Percentiles rank a stretch among this genome's conserved stretches.
These are phyloP conservation scores for Ailuropoda melanoleuca DNA, from an alignment of 2,113 vertebrate species.

Conservation along the genomic window DNA sequence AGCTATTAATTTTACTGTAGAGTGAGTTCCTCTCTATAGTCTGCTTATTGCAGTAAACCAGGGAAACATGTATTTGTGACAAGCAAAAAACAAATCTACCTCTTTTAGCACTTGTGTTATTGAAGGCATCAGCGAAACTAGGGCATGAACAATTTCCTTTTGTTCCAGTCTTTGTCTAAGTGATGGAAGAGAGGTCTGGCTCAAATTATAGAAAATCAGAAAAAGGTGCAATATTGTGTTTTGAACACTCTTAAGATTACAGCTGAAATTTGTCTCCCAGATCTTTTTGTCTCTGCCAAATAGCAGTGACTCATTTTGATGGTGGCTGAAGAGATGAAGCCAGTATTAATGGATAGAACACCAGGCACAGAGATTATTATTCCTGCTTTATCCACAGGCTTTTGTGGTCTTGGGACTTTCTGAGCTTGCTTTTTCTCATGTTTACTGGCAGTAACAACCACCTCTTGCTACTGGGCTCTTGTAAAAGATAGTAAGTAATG, in stretches of 20 bases:
- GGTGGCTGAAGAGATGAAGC: background rate
- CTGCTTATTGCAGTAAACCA: background rate
- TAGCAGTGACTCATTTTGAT: conserved; percentile 55
- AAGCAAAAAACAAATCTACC: conserved; percentile 9
- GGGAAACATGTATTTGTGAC: background rate
- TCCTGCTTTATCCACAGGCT: background rate
- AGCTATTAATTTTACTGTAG: conserved; percentile 1
- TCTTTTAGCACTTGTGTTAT: conserved; percentile 13
- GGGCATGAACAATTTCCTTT: conserved; percentile 63
- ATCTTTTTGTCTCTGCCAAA: conserved; percentile 63
- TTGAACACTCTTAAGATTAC: conserved; percentile 31
- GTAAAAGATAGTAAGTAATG: background rate
- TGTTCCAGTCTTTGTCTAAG: conserved; percentile 50
- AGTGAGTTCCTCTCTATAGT: background rate
- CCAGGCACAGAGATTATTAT: background rate
- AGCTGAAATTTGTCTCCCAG: conserved; percentile 57
- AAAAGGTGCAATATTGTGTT: conserved; percentile 18
- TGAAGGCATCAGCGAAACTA: conserved; percentile 43
- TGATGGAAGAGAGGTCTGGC: background rate
- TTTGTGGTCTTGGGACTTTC: background rate
- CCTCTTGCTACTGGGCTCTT: background rate
- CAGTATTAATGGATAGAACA: conserved; percentile 23
- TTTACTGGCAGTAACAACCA: background rate
- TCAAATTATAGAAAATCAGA: conserved; percentile 55
- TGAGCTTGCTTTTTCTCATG: background rate